Conservation (phyloP, 2,113 vertebrate species). For the Cariama cristata region DNA sequence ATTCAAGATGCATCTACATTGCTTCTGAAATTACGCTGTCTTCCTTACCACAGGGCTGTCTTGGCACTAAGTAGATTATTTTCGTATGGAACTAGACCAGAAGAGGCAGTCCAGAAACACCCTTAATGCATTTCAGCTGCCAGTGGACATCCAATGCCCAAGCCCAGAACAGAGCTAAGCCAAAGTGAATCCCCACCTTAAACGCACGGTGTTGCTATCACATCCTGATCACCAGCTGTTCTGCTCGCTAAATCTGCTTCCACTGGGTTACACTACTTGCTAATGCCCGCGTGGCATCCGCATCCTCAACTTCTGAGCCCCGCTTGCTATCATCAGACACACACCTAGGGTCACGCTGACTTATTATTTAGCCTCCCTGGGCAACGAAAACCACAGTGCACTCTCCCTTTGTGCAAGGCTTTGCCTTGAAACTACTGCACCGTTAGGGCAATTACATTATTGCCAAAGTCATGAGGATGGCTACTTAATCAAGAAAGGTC, state of each 20-base stretch:
- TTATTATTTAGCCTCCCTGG: not conserved
- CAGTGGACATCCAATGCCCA: not conserved
- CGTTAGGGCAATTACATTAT: not conserved
- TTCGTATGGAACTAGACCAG: not conserved
- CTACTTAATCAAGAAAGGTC: not conserved
- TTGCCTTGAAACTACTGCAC: not conserved
- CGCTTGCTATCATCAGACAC: accelerated
- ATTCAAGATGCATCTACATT: not conserved
- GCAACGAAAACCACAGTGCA: not conserved
- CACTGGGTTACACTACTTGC: not conserved
- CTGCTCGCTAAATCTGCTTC: not conserved
- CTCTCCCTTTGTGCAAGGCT: not conserved
- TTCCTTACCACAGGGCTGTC: not conserved
- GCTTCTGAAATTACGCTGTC: not conserved
- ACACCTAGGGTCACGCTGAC: not conserved
- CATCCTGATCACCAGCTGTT: not conserved
- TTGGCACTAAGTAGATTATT: not conserved
- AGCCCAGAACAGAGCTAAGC: not conserved
- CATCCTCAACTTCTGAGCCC: not conserved
- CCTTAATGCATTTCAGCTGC: not conserved
- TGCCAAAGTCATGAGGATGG: not conserved
- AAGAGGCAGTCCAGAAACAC: not conserved
- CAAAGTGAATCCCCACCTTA: not conserved
- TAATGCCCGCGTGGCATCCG: not conserved
- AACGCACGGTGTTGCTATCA: not conserved